Evolutionary conservation across 2,113 vertebrate species (phyloP).

Genomic region (Gadus macrocephalus): DNA sequence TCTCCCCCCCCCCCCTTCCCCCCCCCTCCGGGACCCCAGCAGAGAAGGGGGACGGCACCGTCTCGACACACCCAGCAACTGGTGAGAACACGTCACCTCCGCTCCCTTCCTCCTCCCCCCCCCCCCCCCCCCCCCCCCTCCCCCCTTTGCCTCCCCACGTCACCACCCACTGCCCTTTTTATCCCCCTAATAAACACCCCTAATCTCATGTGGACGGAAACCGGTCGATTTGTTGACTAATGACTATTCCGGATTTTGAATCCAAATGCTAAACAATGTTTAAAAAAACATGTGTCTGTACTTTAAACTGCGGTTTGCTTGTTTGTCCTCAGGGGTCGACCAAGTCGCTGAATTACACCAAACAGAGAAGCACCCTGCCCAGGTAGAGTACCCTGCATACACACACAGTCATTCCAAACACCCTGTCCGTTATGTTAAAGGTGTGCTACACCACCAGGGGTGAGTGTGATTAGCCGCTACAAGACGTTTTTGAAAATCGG

Average conservation of each 20-base stretch:
- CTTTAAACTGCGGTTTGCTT: constrained; percentile 1
- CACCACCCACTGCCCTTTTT: no score
- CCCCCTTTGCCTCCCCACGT: no score
- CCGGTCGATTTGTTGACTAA: no score
- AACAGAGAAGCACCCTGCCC: constrained; percentile 65
- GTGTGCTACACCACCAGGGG: no score
- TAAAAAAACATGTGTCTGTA: background rate
- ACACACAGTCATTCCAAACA: no score
- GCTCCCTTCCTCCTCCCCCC: background rate
- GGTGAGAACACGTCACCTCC: constrained; percentile 49
- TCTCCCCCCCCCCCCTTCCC: background rate
- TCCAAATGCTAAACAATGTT: no score
- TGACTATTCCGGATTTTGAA: no score
- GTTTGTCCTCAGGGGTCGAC: constrained; percentile 57
- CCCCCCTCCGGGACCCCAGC: constrained; percentile 34
- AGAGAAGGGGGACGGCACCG: constrained; percentile 57
- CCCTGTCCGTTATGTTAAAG: no score
- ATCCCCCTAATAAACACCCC: no score
- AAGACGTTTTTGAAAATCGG: no score
- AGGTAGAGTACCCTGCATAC: constrained; percentile 40
- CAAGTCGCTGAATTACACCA: constrained; percentile 65
- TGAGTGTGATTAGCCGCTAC: no score
- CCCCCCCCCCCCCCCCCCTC: background rate
- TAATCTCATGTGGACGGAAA: no score
- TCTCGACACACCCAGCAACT: constrained; percentile 61